Conservation (phyloP, 2,888 invertebrate genomes). For the Heliothis peltigera region DNA sequence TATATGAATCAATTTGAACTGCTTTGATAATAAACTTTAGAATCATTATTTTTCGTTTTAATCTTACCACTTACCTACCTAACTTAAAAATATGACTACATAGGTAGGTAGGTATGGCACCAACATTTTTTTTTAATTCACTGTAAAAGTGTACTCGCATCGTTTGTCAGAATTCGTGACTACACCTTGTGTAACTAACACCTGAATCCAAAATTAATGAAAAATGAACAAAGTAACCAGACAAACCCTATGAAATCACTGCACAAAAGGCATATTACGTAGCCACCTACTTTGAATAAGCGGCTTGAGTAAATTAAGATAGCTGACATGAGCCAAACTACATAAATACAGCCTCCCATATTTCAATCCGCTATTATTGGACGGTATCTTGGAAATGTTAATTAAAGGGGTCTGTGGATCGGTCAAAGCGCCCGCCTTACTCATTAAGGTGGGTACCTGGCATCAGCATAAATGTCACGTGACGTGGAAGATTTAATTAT, state of each 20-base stretch:
- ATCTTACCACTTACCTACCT: too few species aligned
- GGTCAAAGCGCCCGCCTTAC: conserved; percentile 79
- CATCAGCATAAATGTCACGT: conserved; percentile 87
- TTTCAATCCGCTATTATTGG: conserved; percentile 47
- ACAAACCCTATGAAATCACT: too few species aligned
- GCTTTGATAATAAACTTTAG: not conserved
- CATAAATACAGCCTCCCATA: conserved; percentile 24
- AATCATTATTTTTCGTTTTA: too few species aligned
- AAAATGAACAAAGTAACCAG: too few species aligned
- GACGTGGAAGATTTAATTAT: conserved; percentile 85
- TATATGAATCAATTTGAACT: too few species aligned
- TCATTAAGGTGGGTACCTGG: conserved; percentile 80
- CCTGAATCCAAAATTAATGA: too few species aligned
- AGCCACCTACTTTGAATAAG: not conserved
- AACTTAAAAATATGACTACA: too few species aligned
- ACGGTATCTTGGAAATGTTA: conserved; percentile 74
- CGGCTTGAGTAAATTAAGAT: not conserved
- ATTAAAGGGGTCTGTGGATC: conserved; percentile 70
- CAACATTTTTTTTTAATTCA: too few species aligned
- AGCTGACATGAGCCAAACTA: conserved; percentile 20
- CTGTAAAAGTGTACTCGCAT: too few species aligned
- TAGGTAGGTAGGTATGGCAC: too few species aligned
- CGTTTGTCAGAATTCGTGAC: too few species aligned
- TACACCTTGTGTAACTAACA: too few species aligned
- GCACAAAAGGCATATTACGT: not conserved